Evolutionary conservation across 2,888 invertebrate genomes (phyloP).

Genomic region (Leptopilina myrica): DNA sequence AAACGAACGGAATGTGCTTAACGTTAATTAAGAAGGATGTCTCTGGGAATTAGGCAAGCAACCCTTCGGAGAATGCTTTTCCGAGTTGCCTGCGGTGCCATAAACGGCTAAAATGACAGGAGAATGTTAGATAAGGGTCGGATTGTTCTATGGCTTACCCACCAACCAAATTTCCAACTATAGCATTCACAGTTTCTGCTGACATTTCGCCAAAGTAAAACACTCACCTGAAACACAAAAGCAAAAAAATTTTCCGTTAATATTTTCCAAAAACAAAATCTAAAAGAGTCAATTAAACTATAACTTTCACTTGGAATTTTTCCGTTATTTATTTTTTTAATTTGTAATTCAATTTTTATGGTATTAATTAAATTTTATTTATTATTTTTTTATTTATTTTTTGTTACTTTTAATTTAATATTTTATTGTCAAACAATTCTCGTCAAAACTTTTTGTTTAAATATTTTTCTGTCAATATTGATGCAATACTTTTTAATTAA

Average conservation of each 20-base stretch:
- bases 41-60: constrained; percentile 56
- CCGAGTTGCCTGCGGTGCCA: constrained; percentile 37
- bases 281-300: too few species aligned
- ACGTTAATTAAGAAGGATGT: constrained; percentile 67
- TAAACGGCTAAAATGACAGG: constrained; percentile 44
- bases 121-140: constrained; percentile 50
- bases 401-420: too few species aligned
- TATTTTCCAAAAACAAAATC: not conserved
- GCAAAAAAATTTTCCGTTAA: not conserved
- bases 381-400: too few species aligned
- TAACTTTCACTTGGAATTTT: too few species aligned
- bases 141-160: constrained; percentile 33
- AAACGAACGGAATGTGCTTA: constrained; percentile 59
- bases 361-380: too few species aligned
- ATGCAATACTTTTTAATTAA: too few species aligned
- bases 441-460: too few species aligned
- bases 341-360: too few species aligned
- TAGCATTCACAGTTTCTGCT: not conserved
- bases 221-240: constrained; percentile 39
- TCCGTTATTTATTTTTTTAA: too few species aligned
- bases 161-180: not conserved
- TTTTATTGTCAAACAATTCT: too few species aligned
- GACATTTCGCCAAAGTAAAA: not conserved
- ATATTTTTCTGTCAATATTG: too few species aligned
- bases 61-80: constrained; percentile 24